A percentile compares a stretch with the other conserved stretches of the same genome.
Evolutionary conservation across 92 coral and sea anemone genomes (phyloP).

Genomic region (Porites rus): DNA sequence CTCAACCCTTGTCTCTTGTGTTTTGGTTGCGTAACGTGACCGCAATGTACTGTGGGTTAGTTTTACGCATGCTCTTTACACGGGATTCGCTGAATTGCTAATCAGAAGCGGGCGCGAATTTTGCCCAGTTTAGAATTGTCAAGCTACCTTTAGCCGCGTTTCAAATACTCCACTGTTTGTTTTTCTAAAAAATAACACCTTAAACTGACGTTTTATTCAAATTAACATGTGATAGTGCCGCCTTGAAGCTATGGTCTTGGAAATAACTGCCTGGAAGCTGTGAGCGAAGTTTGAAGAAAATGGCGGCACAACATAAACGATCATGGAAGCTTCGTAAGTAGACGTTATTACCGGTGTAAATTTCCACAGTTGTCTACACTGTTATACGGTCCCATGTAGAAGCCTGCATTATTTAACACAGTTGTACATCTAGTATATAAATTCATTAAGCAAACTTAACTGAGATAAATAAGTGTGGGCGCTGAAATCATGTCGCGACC

Average conservation of each 20-base stretch:
- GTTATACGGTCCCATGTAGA: not conserved
- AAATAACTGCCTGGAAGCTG: slow-evolving; percentile 25
- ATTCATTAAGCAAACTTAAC: not conserved
- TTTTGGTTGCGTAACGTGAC: slow-evolving; percentile 20
- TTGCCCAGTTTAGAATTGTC: slow-evolving; percentile 34
- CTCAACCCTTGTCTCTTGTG: not conserved
- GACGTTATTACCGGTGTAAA: slow-evolving; percentile 6
- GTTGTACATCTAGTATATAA: not conserved
- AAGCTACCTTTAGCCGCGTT: slow-evolving; percentile 19
- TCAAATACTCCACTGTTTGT: slow-evolving; percentile 19
- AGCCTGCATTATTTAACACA: slow-evolving; percentile 7
- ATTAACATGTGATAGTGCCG: slow-evolving; percentile 25
- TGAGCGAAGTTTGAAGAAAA: slow-evolving; percentile 38
- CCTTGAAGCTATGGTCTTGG: slow-evolving; percentile 36
- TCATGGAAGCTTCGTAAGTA: slow-evolving; percentile 95
- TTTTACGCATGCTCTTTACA: slow-evolving; percentile 61
- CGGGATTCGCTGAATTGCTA: slow-evolving; percentile 44
- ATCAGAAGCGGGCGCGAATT: slow-evolving; percentile 74
- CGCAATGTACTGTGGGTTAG: slow-evolving; percentile 60
- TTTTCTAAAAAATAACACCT: not conserved
- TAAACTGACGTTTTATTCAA: not conserved
- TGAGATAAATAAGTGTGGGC: not conserved
- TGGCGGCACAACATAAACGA: slow-evolving; percentile 84
- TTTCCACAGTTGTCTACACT: not conserved
- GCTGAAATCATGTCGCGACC: slow-evolving; percentile 15